A percentile compares a stretch with the other conserved stretches of the same genome.
phyloP scores from a whole-genome alignment of 2,888 invertebrate genomes.

The Cephonodes hylas region DNA sequence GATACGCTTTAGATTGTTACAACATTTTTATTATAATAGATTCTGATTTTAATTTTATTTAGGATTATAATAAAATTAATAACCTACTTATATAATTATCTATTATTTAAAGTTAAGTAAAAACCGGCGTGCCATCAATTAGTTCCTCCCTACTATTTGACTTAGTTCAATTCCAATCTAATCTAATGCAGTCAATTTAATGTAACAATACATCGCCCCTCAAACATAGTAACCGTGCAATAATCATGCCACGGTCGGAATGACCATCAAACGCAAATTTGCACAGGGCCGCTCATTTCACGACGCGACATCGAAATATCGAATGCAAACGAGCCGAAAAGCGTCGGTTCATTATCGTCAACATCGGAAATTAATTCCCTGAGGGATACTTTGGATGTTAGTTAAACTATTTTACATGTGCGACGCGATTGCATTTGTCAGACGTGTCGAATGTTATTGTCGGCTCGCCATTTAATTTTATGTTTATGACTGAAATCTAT shows the following conservation, averaged over 20 bases:
- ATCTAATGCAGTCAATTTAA: background rate
- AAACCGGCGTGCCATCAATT: too few species aligned
- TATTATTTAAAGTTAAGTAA: too few species aligned
- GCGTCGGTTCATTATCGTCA: conserved; percentile 57
- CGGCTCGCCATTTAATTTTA: background rate
- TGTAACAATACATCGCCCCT: background rate
- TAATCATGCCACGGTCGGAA: background rate
- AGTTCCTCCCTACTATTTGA: background rate
- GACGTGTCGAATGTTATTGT: background rate
- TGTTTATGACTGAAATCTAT: background rate
- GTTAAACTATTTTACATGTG: conserved; percentile 10
- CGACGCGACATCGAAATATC: conserved; percentile 39
- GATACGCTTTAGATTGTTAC: too few species aligned
- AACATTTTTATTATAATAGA: too few species aligned
- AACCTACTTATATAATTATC: too few species aligned
- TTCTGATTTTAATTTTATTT: too few species aligned
- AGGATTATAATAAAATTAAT: too few species aligned
- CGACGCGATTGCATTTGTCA: background rate
- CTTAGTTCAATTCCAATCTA: background rate
- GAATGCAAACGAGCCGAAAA: conserved; percentile 37
- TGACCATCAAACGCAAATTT: conserved; percentile 8
- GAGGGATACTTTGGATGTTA: conserved; percentile 22
- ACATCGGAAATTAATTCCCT: conserved; percentile 67
- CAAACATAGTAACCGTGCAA: background rate
- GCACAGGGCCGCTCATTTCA: conserved; percentile 12